Percentiles rank a stretch among this genome's conserved stretches.
Evolutionary conservation across 1,140 invertebrate genomes (phyloP).

Genomic region (Microplitis demolitor): DNA sequence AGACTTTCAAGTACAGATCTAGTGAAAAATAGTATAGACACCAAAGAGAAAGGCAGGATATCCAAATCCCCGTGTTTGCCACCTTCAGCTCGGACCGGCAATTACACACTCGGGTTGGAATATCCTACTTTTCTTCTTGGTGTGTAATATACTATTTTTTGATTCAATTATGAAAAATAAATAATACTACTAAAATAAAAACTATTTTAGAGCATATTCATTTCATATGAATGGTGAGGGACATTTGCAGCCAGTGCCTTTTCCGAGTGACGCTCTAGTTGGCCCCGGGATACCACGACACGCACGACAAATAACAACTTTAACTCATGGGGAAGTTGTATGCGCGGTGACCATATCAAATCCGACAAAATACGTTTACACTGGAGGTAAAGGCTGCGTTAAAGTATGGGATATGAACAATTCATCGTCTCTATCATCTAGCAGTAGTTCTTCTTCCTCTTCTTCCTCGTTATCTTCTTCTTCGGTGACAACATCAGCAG

Average conservation of each 20-base stretch:
- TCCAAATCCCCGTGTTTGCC: no score
- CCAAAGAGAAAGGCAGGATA: no score
- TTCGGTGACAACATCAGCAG: background rate
- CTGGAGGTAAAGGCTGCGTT: constrained; percentile 98
- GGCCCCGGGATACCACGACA: constrained; percentile 92
- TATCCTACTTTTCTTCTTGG: no score
- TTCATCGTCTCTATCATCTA: constrained; percentile 63
- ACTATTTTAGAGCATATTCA: constrained; percentile 83
- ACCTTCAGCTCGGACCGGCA: no score
- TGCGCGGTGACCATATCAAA: constrained; percentile 90
- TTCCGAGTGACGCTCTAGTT: constrained; percentile 92
- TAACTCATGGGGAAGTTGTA: constrained; percentile 91
- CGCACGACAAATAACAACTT: constrained; percentile 86
- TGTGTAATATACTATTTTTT: no score
- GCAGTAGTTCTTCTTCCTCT: constrained; percentile 32
- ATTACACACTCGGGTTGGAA: no score
- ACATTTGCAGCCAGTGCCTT: constrained; percentile 90
- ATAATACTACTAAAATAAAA: no score
- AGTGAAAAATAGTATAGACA: no score
- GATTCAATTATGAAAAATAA: constrained; percentile 12
- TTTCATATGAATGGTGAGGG: constrained; percentile 89
- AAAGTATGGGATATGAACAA: constrained; percentile 93
- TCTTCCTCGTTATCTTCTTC: background rate
- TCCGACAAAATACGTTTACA: constrained; percentile 94
- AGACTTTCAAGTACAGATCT: no score